These are phyloP conservation scores for Thecocarcelia acutangulata DNA, from an alignment of 2,888 invertebrate species.

Conservation along the genomic window DNA sequence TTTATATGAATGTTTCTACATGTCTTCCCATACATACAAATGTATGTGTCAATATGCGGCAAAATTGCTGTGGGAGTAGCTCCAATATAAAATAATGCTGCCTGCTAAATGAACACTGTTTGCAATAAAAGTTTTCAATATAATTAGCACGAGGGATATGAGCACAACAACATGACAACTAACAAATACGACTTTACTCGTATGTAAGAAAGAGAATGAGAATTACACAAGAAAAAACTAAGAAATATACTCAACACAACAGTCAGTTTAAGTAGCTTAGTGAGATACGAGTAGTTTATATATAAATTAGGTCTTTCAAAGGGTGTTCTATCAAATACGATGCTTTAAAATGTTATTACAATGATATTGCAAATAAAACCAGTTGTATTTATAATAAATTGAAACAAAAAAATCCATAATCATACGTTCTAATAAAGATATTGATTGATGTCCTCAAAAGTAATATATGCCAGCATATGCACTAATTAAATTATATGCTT, in stretches of 20 bases:
- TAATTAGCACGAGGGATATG: constrained; percentile 76
- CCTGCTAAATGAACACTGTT: not conserved
- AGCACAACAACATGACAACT: constrained; percentile 53
- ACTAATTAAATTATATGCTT: too few relatives aligned
- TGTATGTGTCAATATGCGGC: not conserved
- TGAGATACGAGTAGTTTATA: too few relatives aligned
- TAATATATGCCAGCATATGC: too few relatives aligned
- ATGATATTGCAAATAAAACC: too few relatives aligned
- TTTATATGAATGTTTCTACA: not conserved
- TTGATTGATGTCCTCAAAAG: too few relatives aligned
- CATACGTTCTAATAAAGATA: too few relatives aligned
- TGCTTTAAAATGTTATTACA: too few relatives aligned
- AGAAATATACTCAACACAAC: not conserved
- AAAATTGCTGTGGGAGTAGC: constrained; percentile 38
- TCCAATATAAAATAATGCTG: constrained; percentile 43
- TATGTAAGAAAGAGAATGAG: not conserved
- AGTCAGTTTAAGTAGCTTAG: constrained; percentile 13
- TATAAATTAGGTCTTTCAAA: too few relatives aligned
- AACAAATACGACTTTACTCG: constrained; percentile 42
- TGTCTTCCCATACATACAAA: not conserved
- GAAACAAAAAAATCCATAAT: too few relatives aligned
- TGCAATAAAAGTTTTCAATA: constrained; percentile 75
- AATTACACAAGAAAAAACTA: not conserved
- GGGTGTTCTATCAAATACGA: too few relatives aligned
- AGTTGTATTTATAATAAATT: too few relatives aligned